Conservation (phyloP, 1,140 invertebrate genomes). For the Calycopis cecrops region DNA sequence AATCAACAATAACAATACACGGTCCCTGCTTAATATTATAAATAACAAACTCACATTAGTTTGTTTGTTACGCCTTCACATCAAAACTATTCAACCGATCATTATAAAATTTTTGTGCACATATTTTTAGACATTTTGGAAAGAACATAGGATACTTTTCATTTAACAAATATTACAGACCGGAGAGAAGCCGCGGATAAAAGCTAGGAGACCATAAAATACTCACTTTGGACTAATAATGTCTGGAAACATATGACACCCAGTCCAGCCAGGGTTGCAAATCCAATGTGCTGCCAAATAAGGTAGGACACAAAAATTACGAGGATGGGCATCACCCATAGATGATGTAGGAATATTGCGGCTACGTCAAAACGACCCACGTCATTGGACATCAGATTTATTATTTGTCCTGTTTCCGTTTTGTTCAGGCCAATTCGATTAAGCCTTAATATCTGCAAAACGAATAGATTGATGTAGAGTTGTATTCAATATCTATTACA, state of each 20-base stretch:
- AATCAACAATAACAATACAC: too few relatives aligned
- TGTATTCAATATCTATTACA: too few relatives aligned
- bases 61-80: too few relatives aligned
- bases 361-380: slow-evolving; percentile 79
- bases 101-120: too few relatives aligned
- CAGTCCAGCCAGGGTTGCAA: slow-evolving; percentile 77
- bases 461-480: not conserved
- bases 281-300: slow-evolving; percentile 77
- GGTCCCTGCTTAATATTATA: too few relatives aligned
- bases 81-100: too few relatives aligned
- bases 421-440: slow-evolving; percentile 79
- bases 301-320: slow-evolving; percentile 77
- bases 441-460: slow-evolving; percentile 72
- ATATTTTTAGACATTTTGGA: too few relatives aligned
- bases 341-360: slow-evolving; percentile 75
- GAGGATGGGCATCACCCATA: slow-evolving; percentile 87
- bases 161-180: too few relatives aligned
- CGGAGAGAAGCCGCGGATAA: too few relatives aligned
- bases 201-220: too few relatives aligned
- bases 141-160: too few relatives aligned
- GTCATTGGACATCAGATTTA: slow-evolving; percentile 92
- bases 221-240: slow-evolving; percentile 78
- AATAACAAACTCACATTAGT: too few relatives aligned
- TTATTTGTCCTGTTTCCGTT: slow-evolving; percentile 88
- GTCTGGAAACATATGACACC: slow-evolving; percentile 78